Conservation (phyloP, 2,113 vertebrate genomes). For the Callipepla squamata region DNA sequence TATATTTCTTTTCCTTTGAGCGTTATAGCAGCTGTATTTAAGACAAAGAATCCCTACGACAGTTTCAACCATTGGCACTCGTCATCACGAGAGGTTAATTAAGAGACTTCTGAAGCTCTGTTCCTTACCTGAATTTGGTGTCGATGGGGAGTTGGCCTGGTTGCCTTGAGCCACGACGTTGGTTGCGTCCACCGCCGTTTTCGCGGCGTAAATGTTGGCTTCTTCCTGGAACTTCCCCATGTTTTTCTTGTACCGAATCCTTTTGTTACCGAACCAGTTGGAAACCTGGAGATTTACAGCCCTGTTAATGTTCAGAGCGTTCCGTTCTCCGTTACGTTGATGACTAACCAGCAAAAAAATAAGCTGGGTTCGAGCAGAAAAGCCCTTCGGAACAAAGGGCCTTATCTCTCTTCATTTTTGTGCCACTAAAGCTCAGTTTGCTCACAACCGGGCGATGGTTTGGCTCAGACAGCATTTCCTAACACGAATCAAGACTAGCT, state of each 20-base stretch:
- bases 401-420: not conserved
- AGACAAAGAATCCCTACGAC: not conserved
- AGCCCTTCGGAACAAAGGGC: not conserved
- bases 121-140: constrained; percentile 84
- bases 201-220: constrained; percentile 88
- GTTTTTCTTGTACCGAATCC: constrained; percentile 93
- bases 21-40: not conserved
- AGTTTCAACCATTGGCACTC: not conserved
- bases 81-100: not conserved
- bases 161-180: constrained; percentile 83
- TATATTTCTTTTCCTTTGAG: not conserved
- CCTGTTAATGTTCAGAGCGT: not conserved
- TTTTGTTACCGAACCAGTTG: constrained; percentile 94
- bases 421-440: not conserved
- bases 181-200: constrained; percentile 84
- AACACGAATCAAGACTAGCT: not conserved
- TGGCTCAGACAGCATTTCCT: not conserved
- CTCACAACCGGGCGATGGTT: not conserved
- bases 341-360: not conserved
- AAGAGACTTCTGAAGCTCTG: not conserved
- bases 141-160: constrained; percentile 86
- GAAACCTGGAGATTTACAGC: constrained; percentile 78
- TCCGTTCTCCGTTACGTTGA: rapidly evolving
- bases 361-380: not conserved
- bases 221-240: constrained; percentile 92